These are phyloP conservation scores for Elanus axillaris DNA, from an alignment of 2,113 vertebrate genomes.

Conservation along the genomic window DNA sequence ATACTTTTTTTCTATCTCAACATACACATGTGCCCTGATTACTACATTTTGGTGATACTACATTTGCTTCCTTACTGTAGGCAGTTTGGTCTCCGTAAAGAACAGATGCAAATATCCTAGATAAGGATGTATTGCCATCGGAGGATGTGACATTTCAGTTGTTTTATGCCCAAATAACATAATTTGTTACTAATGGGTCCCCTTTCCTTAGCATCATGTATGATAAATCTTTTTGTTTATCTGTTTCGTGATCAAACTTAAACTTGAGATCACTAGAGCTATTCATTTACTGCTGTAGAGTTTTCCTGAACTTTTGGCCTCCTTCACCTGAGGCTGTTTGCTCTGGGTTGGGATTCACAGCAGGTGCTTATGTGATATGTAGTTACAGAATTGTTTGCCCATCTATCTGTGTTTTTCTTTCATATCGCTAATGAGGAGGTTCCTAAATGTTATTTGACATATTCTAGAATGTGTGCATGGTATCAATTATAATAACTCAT, in stretches of 20 bases:
- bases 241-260: background rate
- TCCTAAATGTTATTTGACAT: background rate
- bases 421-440: rapidly evolving
- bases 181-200: background rate
- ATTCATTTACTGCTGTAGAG: background rate
- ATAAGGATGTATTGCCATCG: background rate
- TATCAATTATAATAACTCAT: rapidly evolving
- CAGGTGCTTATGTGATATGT: rapidly evolving
- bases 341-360: background rate
- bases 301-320: background rate
- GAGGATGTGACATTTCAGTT: background rate
- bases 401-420: background rate
- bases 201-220: background rate
- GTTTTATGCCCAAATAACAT: background rate
- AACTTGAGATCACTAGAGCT: background rate
- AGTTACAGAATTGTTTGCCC: background rate
- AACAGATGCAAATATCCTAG: background rate
- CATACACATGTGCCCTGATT: rapidly evolving
- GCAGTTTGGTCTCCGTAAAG: background rate
- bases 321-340: background rate
- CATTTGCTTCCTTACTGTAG: background rate
- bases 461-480: background rate
- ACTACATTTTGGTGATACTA: background rate
- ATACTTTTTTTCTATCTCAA: background rate
- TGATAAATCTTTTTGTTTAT: background rate